Evolutionary conservation across 2,797 vertebrate genomes (phyloP).

Genomic region (Esox lucius): DNA sequence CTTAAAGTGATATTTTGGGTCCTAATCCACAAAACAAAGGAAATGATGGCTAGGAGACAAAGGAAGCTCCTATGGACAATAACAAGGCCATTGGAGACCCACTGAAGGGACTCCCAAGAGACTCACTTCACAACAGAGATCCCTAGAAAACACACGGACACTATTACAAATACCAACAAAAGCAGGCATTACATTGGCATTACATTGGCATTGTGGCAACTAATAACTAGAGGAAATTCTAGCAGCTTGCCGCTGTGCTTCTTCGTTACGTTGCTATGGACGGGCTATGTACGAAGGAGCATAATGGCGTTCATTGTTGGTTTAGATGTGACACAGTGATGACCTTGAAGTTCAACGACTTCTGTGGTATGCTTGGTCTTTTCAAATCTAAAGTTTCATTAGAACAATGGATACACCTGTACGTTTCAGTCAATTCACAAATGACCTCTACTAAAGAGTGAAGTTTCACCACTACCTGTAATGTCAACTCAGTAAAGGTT

Average conservation of each 20-base stretch:
- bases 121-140: background rate
- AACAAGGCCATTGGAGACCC: background rate
- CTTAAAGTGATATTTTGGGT: background rate
- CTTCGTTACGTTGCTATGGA: background rate
- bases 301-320: conserved; percentile 2
- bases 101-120: background rate
- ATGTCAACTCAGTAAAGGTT: background rate
- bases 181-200: background rate
- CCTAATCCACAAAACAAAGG: conserved; percentile 12
- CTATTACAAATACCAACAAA: background rate
- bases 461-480: background rate
- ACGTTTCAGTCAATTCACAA: background rate
- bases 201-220: background rate
- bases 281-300: background rate
- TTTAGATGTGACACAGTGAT: conserved; percentile 3
- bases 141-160: background rate
- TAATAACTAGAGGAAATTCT: background rate
- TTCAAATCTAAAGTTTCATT: background rate
- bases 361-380: background rate
- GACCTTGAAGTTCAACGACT: background rate
- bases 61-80: conserved; percentile 21
- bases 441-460: background rate
- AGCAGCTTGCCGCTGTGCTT: background rate
- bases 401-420: background rate
- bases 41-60: conserved; percentile 8